phyloP scores from a whole-genome alignment of 2,888 invertebrate species.

The Ditula angustiorana region DNA sequence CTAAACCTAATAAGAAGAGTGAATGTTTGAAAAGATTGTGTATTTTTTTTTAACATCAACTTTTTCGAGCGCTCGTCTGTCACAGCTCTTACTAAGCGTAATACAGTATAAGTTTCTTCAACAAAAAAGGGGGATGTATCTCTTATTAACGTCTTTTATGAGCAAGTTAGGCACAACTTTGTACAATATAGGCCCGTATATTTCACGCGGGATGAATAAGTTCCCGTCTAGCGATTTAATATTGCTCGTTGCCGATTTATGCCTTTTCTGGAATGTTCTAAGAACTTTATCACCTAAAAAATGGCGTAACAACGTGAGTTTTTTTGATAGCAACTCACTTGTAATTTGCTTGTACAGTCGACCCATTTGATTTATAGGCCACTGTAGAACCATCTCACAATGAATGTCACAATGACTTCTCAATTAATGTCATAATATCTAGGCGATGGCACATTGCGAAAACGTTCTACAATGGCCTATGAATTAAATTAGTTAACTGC shows the following conservation, averaged over 20 bases:
- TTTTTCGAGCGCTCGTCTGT: slow-evolving; percentile 20
- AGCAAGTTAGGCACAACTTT: slow-evolving; percentile 26
- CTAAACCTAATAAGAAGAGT: too few relatives aligned
- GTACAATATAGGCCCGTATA: slow-evolving; percentile 25
- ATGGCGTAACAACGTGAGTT: too few relatives aligned
- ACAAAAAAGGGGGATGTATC: slow-evolving; percentile 12
- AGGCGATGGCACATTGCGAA: too few relatives aligned
- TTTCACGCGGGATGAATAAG: slow-evolving; percentile 22
- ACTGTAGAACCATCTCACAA: too few relatives aligned
- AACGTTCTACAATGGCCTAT: too few relatives aligned
- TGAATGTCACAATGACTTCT: too few relatives aligned
- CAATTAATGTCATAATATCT: too few relatives aligned
- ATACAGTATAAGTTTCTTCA: slow-evolving; percentile 18
- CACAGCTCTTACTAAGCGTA: slow-evolving; percentile 1
- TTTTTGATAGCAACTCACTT: too few relatives aligned
- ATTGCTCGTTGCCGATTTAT: slow-evolving; percentile 10
- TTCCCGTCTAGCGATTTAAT: slow-evolving; percentile 10
- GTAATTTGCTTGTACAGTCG: too few relatives aligned
- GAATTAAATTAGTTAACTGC: too few relatives aligned
- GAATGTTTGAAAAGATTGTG: too few relatives aligned
- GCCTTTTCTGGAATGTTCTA: not conserved
- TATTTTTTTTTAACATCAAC: not conserved
- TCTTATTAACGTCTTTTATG: slow-evolving; percentile 34
- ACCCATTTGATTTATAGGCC: too few relatives aligned
- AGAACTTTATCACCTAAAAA: not conserved